A percentile compares a stretch with the other conserved stretches of the same genome.
Evolutionary conservation across 35 echinoderm and acorn worm genomes (phyloP).

Genomic region (Holothuria glaberrima): DNA sequence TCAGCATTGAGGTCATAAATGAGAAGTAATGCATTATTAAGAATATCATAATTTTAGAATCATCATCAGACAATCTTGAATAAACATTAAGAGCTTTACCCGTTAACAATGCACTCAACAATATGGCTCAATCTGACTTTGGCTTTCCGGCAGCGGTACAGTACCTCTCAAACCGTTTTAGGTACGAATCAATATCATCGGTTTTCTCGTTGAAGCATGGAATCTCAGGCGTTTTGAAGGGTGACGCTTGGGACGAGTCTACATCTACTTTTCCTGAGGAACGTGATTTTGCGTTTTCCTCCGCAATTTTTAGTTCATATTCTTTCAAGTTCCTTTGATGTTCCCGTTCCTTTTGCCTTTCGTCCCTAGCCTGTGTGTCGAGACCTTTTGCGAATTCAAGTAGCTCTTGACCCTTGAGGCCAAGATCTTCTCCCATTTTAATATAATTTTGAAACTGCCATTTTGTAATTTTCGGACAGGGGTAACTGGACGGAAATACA

Average conservation of each 20-base stretch:
- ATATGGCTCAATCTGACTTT: constrained; percentile 39
- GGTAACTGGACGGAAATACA: too few species aligned
- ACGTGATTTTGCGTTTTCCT: neutral
- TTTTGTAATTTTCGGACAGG: too few species aligned
- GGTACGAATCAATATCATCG: constrained; percentile 34
- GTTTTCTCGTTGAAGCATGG: constrained; percentile 9
- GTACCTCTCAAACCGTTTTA: constrained; percentile 42
- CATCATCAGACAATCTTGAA: constrained; percentile 49
- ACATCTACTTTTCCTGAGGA: neutral
- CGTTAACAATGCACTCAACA: constrained; percentile 53
- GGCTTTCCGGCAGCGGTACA: neutral
- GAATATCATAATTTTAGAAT: constrained; percentile 57
- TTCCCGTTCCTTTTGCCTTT: constrained; percentile 31
- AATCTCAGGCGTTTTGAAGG: neutral
- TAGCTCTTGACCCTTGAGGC: neutral
- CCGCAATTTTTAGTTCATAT: too few species aligned
- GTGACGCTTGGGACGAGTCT: too few species aligned
- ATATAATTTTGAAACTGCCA: neutral
- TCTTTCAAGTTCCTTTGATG: constrained; percentile 11
- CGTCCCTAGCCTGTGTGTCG: constrained; percentile 15
- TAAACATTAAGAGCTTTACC: constrained; percentile 72
- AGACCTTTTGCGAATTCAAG: constrained; percentile 14
- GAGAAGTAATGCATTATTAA: constrained; percentile 64
- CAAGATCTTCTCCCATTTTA: neutral
- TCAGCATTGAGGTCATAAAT: constrained; percentile 62